phyloP scores from a whole-genome alignment of 2,888 invertebrate genomes.

The Drosophila cracens region DNA sequence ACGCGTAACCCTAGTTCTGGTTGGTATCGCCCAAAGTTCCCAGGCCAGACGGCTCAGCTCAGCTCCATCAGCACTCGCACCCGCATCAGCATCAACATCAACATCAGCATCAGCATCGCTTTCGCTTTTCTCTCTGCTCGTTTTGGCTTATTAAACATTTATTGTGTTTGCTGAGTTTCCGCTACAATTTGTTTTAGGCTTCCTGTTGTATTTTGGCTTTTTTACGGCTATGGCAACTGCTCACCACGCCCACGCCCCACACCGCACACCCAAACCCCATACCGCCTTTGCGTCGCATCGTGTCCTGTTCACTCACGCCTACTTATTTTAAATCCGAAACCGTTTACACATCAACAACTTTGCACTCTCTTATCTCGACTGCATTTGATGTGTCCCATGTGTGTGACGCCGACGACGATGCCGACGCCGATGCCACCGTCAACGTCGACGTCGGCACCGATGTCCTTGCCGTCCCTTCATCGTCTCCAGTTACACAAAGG shows the following conservation, averaged over 20 bases:
- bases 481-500: constrained; percentile 54
- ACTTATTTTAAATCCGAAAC: constrained; percentile 68
- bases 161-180: constrained; percentile 77
- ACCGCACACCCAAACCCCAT: neutral
- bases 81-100: neutral
- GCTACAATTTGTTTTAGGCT: constrained; percentile 75
- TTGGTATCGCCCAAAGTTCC: constrained; percentile 1
- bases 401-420: constrained; percentile 10
- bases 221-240: constrained; percentile 21
- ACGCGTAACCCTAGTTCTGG: constrained; percentile 4
- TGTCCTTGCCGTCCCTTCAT: constrained; percentile 4
- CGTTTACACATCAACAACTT: constrained; percentile 71
- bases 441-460: neutral
- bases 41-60: constrained; percentile 21
- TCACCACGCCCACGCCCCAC: neutral
- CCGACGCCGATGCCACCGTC: neutral
- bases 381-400: constrained; percentile 68
- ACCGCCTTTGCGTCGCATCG: neutral
- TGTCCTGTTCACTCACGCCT: constrained; percentile 46
- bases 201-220: constrained; percentile 52
- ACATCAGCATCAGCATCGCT: constrained; percentile 13
- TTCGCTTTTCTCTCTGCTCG: constrained; percentile 53
- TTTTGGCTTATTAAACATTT: constrained; percentile 79
- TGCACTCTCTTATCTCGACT: constrained; percentile 66
- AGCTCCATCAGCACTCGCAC: constrained; percentile 17